Conservation (phyloP, 2,113 vertebrate species). For the Bombycilla garrulus region DNA sequence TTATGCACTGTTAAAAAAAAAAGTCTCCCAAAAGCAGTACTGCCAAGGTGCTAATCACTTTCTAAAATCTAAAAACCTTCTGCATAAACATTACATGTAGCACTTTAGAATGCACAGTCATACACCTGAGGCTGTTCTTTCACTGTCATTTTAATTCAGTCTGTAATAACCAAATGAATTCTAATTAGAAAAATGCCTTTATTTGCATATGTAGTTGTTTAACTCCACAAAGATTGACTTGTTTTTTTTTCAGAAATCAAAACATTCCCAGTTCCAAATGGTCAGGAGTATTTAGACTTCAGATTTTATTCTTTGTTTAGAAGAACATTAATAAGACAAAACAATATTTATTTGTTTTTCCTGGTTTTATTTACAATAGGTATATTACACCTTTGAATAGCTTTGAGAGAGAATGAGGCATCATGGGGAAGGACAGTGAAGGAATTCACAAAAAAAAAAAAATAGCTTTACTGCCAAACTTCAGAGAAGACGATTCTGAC, state of each 20-base stretch:
- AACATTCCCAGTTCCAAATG: not conserved
- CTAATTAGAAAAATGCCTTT: conserved; percentile 58
- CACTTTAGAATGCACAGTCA: conserved; percentile 71
- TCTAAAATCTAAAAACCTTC: conserved; percentile 56
- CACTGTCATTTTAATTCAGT: conserved; percentile 62
- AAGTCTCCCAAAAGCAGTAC: conserved; percentile 4
- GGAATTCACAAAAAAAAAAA: not conserved
- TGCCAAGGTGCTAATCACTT: conserved; percentile 76
- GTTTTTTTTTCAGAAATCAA: not conserved
- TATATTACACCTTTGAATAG: not conserved
- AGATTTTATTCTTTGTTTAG: not conserved
- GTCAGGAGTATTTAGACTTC: not conserved
- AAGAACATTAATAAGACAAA: not conserved
- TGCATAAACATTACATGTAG: conserved; percentile 71
- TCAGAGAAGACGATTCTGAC: not conserved
- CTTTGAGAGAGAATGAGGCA: not conserved
- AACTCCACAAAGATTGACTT: conserved; percentile 17
- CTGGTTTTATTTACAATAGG: not conserved
- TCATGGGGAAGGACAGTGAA: not conserved
- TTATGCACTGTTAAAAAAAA: conserved; percentile 66
- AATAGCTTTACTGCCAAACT: not conserved
- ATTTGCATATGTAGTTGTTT: conserved; percentile 56
- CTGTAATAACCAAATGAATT: conserved; percentile 66
- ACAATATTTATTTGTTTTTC: not conserved
- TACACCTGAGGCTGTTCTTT: conserved; percentile 73